Percentiles rank a stretch among this genome's conserved stretches.
These are phyloP conservation scores for Alosa alosa DNA, from an alignment of 2,113 vertebrate species.

Conservation along the genomic window DNA sequence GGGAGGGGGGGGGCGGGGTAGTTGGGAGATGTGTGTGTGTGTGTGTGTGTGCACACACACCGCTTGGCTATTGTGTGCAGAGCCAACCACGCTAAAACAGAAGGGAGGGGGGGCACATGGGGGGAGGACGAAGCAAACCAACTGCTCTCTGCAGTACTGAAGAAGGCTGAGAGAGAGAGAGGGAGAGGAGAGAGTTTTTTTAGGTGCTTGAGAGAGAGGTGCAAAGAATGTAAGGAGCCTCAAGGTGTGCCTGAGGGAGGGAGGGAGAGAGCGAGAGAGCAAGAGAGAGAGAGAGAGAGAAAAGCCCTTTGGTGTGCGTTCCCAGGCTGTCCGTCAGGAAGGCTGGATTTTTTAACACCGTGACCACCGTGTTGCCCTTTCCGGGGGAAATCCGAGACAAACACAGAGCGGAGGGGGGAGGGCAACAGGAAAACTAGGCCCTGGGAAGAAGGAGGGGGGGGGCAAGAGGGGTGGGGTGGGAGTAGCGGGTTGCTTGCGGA, in stretches of 20 bases:
- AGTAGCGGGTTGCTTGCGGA: conserved; percentile 39
- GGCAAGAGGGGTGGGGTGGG: conserved; percentile 10
- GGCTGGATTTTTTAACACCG: conserved; percentile 73
- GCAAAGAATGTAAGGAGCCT: not conserved
- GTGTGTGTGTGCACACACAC: not conserved
- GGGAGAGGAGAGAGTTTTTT: conserved; percentile 30
- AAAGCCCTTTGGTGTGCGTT: conserved; percentile 60
- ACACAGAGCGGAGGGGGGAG: conserved; percentile 59
- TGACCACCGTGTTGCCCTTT: conserved; percentile 71
- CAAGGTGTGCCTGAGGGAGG: conserved; percentile 17
- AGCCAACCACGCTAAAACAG: not conserved
- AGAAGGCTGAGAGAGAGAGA: conserved; percentile 31
- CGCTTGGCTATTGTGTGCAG: not conserved
- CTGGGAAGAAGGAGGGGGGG: conserved; percentile 54
- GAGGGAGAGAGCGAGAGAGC: not conserved
- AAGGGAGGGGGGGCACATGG: not conserved
- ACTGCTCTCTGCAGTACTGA: conserved; percentile 1
- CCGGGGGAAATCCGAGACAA: conserved; percentile 78
- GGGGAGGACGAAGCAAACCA: not conserved
- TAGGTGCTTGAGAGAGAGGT: not conserved
- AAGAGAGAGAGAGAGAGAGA: conserved; percentile 35
- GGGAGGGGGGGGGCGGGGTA: not conserved
- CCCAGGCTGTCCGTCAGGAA: conserved; percentile 73
- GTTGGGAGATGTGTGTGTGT: conserved; percentile 21
- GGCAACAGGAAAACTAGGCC: conserved; percentile 66